A percentile compares a stretch with the other conserved stretches of the same genome.
Conservation (phyloP, 2,888 invertebrate genomes). For the Alentia gelatinosa region DNA sequence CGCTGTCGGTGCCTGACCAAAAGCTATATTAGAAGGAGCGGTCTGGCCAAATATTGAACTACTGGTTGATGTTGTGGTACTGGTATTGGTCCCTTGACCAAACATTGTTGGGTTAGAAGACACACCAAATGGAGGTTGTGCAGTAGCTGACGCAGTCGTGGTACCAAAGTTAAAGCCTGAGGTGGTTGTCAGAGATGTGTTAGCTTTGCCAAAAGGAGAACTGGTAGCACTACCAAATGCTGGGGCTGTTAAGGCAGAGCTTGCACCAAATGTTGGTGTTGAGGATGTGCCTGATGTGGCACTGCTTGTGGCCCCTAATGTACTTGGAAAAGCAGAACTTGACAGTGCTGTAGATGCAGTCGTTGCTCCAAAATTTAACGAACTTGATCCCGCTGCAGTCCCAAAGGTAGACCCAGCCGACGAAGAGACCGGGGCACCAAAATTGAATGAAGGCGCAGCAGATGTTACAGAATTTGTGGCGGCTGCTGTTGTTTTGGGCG, state of each 20-base stretch:
- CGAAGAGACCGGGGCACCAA: neutral
- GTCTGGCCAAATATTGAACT: neutral
- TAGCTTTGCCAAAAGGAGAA: neutral
- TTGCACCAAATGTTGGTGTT: neutral
- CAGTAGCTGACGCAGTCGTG: neutral
- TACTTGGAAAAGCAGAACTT: neutral
- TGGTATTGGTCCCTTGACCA: neutral
- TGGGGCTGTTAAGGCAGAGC: neutral
- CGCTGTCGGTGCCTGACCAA: neutral
- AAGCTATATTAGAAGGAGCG: neutral
- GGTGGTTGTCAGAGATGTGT: neutral
- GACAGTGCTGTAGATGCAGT: neutral
- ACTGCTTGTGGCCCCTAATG: neutral
- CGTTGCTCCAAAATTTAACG: neutral
- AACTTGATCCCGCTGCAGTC: neutral
- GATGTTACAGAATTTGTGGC: neutral
- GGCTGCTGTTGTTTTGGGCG: too few species aligned
- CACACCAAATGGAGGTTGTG: neutral
- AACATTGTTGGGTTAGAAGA: neutral
- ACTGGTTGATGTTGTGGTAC: neutral
- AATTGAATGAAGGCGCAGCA: conserved; percentile 25
- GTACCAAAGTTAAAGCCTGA: conserved; percentile 3
- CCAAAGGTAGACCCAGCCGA: neutral
- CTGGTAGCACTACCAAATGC: neutral
- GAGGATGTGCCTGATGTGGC: neutral